These are phyloP conservation scores for Coelinius sp. DNA, from an alignment of 2,888 invertebrate species.

Conservation along the genomic window DNA sequence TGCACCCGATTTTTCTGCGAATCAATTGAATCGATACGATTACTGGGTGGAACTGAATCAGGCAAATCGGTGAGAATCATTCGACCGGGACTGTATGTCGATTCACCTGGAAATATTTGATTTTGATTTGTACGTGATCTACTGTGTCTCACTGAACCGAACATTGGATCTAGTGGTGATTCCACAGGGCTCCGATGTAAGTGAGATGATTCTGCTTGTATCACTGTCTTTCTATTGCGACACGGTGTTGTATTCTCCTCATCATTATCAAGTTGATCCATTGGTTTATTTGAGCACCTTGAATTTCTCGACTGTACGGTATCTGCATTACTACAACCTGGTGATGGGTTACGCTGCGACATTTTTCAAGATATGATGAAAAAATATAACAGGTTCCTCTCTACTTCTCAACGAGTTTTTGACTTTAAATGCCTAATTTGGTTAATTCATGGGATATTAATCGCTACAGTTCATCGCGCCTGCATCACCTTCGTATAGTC, in stretches of 20 bases:
- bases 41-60: slow-evolving; percentile 4
- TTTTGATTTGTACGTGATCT: slow-evolving; percentile 15
- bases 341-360: slow-evolving; percentile 36
- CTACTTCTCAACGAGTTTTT: neutral
- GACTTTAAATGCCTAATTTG: slow-evolving; percentile 29
- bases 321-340: slow-evolving; percentile 17
- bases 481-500: too few species aligned
- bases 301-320: neutral
- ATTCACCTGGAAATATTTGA: slow-evolving; percentile 23
- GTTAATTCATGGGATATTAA: slow-evolving; percentile 26
- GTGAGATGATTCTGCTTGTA: slow-evolving; percentile 9
- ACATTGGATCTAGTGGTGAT: slow-evolving; percentile 31
- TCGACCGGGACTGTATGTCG: slow-evolving; percentile 25
- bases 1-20: slow-evolving; percentile 22
- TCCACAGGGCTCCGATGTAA: slow-evolving; percentile 23
- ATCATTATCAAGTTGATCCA: neutral
- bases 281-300: neutral
- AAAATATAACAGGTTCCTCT: neutral
- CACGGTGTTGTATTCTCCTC: slow-evolving; percentile 20
- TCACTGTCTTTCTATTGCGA: slow-evolving; percentile 2
- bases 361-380: slow-evolving; percentile 8
- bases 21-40: slow-evolving; percentile 17
- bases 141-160: slow-evolving; percentile 29
- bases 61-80: slow-evolving; percentile 28
- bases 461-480: slow-evolving; percentile 7